Percentiles rank a stretch among this genome's conserved stretches.
These are phyloP conservation scores for Hypolimnas misippus DNA, from an alignment of 2,888 invertebrate species.

Conservation along the genomic window DNA sequence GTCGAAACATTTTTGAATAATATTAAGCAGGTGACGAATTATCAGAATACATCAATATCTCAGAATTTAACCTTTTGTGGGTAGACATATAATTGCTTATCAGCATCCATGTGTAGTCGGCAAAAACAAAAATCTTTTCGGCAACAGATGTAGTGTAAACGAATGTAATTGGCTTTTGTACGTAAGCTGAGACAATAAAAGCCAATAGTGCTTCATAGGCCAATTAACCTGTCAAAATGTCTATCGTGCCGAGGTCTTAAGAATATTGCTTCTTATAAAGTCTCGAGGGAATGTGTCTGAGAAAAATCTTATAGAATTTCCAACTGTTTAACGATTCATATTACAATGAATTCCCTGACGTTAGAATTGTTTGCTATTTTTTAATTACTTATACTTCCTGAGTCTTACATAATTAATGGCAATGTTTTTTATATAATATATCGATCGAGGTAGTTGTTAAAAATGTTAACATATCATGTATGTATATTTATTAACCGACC, in stretches of 20 bases:
- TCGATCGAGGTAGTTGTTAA: neutral
- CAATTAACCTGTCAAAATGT: slow-evolving; percentile 4
- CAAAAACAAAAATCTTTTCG: too few species aligned
- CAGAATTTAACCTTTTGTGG: too few species aligned
- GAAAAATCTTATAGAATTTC: neutral
- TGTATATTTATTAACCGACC: too few species aligned
- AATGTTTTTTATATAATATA: too few species aligned
- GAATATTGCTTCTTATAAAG: neutral
- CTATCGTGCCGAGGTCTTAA: neutral
- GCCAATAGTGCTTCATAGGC: neutral
- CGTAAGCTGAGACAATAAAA: neutral
- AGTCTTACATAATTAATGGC: too few species aligned
- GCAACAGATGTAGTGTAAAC: too few species aligned
- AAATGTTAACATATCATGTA: too few species aligned
- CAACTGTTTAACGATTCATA: neutral
- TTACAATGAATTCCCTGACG: neutral
- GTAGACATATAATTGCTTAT: too few species aligned
- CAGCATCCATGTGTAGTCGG: too few species aligned
- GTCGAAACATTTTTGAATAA: too few species aligned
- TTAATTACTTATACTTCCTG: neutral
- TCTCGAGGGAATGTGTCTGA: neutral
- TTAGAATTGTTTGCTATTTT: neutral
- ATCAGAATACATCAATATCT: too few species aligned
- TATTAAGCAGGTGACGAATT: too few species aligned
- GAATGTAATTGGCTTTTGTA: neutral